Evolutionary conservation across 2,113 vertebrate genomes (phyloP).

Genomic region (Trogon melanurus): DNA sequence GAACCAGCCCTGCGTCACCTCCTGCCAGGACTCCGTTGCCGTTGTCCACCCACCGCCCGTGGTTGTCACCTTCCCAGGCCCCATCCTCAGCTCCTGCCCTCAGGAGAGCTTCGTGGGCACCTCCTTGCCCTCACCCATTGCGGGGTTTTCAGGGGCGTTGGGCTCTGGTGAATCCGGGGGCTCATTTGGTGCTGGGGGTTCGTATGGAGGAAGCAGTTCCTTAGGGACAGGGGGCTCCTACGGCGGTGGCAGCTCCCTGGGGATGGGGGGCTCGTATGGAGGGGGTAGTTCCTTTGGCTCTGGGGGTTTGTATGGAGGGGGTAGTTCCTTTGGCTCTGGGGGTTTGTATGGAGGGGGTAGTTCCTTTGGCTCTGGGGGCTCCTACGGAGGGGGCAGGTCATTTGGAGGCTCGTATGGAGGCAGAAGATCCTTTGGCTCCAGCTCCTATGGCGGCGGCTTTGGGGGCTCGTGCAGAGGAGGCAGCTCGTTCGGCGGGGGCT

Average conservation of each 20-base stretch:
- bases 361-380: neutral
- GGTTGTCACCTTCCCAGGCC: no score
- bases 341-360: neutral
- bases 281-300: neutral
- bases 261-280: neutral
- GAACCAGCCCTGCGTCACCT: neutral
- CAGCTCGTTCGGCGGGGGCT: neutral
- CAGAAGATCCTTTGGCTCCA: neutral
- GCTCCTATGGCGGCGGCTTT: neutral
- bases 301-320: no score
- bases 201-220: neutral
- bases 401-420: neutral
- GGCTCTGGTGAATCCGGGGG: neutral
- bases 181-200: neutral
- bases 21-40: neutral
- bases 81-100: no score
- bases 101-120: no score
- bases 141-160: neutral
- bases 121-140: neutral
- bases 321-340: no score
- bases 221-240: neutral
- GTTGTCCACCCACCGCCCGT: neutral
- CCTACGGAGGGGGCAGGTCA: accelerated
- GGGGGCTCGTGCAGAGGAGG: neutral
- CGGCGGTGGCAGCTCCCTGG: accelerated